Conservation (phyloP, 2,888 invertebrate species). For the Melinopterus prodromus region DNA sequence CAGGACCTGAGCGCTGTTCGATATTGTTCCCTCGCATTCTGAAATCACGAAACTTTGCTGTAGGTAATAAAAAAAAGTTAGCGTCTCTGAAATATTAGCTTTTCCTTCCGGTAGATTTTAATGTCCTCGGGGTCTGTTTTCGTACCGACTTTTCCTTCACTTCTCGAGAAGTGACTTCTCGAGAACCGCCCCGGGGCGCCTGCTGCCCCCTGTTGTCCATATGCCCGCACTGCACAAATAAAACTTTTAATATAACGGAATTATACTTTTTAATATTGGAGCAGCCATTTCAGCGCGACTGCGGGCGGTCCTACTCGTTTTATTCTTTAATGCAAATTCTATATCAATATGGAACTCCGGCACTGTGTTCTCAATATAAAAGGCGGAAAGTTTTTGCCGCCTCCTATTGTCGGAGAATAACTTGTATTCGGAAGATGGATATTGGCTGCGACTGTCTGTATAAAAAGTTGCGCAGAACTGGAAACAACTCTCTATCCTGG, state of each 20-base stretch:
- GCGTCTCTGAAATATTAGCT: background rate
- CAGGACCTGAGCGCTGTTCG: background rate
- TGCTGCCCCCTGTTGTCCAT: background rate
- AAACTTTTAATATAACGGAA: conserved; percentile 4
- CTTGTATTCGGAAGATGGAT: no score
- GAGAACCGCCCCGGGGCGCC: background rate
- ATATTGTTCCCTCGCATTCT: background rate
- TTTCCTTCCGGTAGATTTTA: background rate
- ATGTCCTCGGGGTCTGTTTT: background rate
- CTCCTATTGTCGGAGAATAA: no score
- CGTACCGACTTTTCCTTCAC: conserved; percentile 4
- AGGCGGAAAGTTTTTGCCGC: background rate
- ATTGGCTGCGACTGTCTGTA: background rate
- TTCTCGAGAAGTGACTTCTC: background rate
- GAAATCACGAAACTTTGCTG: background rate
- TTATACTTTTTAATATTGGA: background rate
- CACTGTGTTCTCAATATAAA: background rate
- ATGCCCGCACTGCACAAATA: background rate
- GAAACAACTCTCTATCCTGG: background rate
- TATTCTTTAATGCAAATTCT: background rate
- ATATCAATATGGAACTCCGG: background rate
- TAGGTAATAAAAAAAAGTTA: background rate
- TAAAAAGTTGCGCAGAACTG: background rate
- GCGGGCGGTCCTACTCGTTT: background rate
- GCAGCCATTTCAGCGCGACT: background rate